Evolutionary conservation across 2,888 invertebrate species (phyloP).

Genomic region (Latrodectus hesperus): DNA sequence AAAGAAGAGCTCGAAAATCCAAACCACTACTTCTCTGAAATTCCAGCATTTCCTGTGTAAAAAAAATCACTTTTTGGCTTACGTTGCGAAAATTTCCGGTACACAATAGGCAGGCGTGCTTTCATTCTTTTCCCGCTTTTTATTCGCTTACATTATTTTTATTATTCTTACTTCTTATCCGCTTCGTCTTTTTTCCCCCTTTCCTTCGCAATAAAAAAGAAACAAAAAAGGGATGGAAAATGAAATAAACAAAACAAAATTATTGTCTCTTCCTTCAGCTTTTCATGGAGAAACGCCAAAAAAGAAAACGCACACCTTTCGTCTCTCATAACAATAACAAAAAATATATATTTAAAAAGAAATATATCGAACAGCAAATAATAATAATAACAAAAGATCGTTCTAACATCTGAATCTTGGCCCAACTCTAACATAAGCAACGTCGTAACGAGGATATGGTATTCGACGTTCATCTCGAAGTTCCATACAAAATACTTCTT

Average conservation of each 20-base stretch:
- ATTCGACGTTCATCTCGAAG: conserved; percentile 30
- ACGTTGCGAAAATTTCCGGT: conserved; percentile 68
- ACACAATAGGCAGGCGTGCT: conserved; percentile 63
- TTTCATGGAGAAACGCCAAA: conserved; percentile 57
- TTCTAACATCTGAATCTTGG: conserved; percentile 61
- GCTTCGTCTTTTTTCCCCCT: conserved; percentile 17
- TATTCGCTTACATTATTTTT: conserved; percentile 29
- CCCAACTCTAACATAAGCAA: conserved; percentile 53
- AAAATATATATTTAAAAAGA: conserved; percentile 25
- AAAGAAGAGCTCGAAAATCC: background rate
- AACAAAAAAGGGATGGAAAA: background rate
- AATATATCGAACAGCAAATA: conserved; percentile 3
- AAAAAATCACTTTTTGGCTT: conserved; percentile 64
- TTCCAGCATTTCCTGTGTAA: conserved; percentile 20
- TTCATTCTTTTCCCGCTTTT: conserved; percentile 39
- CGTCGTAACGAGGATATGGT: conserved; percentile 34
- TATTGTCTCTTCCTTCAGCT: conserved; percentile 36
- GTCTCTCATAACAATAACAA: conserved; percentile 25
- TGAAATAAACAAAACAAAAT: conserved; percentile 30
- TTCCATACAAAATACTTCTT: conserved; percentile 33
- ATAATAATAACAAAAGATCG: conserved; percentile 8
- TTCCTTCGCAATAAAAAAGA: conserved; percentile 22
- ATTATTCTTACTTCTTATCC: conserved; percentile 37
- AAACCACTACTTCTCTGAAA: conserved; percentile 8
- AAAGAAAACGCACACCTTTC: conserved; percentile 57